A percentile compares a stretch with the other conserved stretches of the same genome.
These are phyloP conservation scores for Apogon hyalosoma DNA, from an alignment of 2,797 vertebrate species.

Conservation along the genomic window DNA sequence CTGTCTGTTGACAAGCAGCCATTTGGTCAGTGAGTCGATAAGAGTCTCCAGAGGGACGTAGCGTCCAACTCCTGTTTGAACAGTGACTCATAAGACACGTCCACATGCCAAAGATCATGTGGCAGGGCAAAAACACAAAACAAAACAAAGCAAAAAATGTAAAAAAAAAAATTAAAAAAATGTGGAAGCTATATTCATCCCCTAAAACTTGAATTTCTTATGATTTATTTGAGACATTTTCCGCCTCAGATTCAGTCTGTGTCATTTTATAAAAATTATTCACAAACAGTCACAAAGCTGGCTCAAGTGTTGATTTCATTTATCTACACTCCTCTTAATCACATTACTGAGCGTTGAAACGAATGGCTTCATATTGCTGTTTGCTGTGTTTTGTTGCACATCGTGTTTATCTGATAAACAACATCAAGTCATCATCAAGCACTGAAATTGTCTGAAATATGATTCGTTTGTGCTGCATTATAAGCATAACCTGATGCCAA, in stretches of 20 bases:
- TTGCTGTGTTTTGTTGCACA: constrained; percentile 13
- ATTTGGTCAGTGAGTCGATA: constrained; percentile 38
- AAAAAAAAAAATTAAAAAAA: too few species aligned
- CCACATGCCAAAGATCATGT: constrained; percentile 11
- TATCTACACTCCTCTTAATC: constrained; percentile 11
- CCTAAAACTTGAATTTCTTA: too few species aligned
- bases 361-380: background rate
- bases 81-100: constrained; percentile 7
- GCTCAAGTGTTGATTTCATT: constrained; percentile 3
- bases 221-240: too few species aligned
- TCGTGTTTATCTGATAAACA: constrained; percentile 20
- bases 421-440: constrained; percentile 17
- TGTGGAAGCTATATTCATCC: too few species aligned
- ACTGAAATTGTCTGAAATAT: constrained; percentile 17
- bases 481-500: constrained; percentile 1
- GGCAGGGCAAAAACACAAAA: background rate
- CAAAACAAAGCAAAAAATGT: too few species aligned
- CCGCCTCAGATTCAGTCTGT: background rate
- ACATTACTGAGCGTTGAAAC: background rate
- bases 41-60: constrained; percentile 18
- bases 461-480: constrained; percentile 9
- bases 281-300: constrained; percentile 1
- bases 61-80: constrained; percentile 28
- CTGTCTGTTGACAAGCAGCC: constrained; percentile 23
- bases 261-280: background rate